Percentiles rank a stretch among this genome's conserved stretches.
Conservation (phyloP, 2,113 vertebrate genomes). For the Noturus placidus region DNA sequence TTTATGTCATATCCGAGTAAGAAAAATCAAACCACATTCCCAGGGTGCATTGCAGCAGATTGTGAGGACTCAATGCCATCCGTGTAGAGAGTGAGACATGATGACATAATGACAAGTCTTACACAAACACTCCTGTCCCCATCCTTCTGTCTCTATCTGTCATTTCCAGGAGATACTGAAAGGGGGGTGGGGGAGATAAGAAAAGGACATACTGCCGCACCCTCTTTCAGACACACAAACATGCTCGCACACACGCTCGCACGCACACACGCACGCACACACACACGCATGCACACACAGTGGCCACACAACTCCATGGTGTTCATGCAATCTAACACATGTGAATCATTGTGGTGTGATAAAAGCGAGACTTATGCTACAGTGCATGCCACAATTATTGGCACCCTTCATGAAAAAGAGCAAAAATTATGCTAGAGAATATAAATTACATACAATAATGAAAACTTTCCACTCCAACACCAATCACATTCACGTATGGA, state of each 20-base stretch:
- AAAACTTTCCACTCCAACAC: not conserved
- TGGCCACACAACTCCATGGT: not conserved
- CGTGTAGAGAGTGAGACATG: constrained; percentile 11
- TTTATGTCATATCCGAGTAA: not conserved
- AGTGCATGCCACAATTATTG: not conserved
- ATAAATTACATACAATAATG: not conserved
- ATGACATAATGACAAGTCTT: not conserved
- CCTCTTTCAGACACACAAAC: constrained; percentile 2
- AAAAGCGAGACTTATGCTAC: not conserved
- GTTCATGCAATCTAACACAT: not conserved
- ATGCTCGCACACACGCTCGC: not conserved
- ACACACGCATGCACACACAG: not conserved
- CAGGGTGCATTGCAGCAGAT: not conserved
- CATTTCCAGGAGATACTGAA: constrained; percentile 26
- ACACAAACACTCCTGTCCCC: not conserved
- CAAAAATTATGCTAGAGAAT: not conserved
- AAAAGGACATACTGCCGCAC: constrained; percentile 7
- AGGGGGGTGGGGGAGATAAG: constrained; percentile 20
- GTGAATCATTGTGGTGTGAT: not conserved
- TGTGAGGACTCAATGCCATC: not conserved
- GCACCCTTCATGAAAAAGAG: not conserved
- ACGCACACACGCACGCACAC: not conserved
- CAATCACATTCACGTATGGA: not conserved
- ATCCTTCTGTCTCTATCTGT: constrained; percentile 27
- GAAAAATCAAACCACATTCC: not conserved